Percentiles rank a stretch among this genome's conserved stretches.
Conservation (phyloP, 2,797 vertebrate species). For the Vultur gryphus region DNA sequence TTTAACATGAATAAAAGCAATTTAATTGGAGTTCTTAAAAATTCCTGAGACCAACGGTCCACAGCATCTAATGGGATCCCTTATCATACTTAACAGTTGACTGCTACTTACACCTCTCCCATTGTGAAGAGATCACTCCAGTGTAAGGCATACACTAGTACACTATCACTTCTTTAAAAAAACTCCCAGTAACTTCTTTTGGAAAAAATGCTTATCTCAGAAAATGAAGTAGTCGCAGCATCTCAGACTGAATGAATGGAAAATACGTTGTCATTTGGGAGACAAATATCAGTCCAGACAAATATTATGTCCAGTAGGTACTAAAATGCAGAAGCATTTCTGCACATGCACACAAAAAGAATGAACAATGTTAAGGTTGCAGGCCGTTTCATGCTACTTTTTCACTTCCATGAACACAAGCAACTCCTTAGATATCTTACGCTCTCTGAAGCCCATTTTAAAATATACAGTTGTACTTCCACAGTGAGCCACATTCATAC, state of each 20-base stretch:
- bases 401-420: neutral
- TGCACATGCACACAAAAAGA: neutral
- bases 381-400: neutral
- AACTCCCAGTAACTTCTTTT: neutral
- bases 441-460: neutral
- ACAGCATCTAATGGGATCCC: neutral
- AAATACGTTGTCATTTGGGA: neutral
- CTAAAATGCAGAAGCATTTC: neutral
- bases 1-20: neutral
- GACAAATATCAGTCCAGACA: neutral
- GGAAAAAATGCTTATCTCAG: neutral
- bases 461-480: neutral
- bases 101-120: neutral
- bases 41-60: neutral
- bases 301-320: neutral
- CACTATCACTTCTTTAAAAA: neutral
- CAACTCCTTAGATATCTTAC: neutral
- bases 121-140: neutral
- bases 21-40: neutral
- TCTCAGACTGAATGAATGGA: neutral
- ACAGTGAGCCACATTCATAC: neutral
- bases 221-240: neutral
- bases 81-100: neutral
- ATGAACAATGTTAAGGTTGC: neutral
- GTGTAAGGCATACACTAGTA: neutral